Percentiles rank a stretch among this genome's conserved stretches.
These are phyloP conservation scores for Chaetura pelagica DNA, from an alignment of 2,113 vertebrate species.

Conservation along the genomic window DNA sequence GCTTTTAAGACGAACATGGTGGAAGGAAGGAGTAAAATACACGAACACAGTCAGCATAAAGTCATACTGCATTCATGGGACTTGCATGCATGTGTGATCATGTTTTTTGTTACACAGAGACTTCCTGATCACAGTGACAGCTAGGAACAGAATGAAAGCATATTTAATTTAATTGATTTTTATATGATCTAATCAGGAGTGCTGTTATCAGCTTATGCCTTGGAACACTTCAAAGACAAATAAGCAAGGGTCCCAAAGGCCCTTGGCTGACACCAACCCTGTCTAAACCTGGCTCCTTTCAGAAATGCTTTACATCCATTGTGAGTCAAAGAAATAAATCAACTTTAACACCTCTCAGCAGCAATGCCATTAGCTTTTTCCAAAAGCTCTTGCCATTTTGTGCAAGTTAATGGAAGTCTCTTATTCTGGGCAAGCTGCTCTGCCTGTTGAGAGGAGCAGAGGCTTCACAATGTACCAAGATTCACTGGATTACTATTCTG, in stretches of 20 bases:
- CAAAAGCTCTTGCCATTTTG: neutral
- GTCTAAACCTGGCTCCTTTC: constrained; percentile 30
- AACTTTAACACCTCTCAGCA: neutral
- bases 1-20: neutral
- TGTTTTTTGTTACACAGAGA: neutral
- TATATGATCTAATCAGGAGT: constrained; percentile 14
- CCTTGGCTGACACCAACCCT: constrained; percentile 31
- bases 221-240: constrained; percentile 26
- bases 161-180: neutral
- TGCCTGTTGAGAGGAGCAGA: neutral
- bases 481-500: neutral
- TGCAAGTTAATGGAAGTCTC: constrained; percentile 1
- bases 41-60: neutral
- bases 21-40: constrained; percentile 25
- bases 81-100: neutral
- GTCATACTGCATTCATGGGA: neutral
- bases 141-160: neutral
- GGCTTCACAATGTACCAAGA: neutral
- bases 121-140: neutral
- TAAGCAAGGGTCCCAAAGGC: constrained; percentile 23
- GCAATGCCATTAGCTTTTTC: neutral
- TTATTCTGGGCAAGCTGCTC: neutral
- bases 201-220: neutral
- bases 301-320: neutral
- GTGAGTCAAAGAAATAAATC: constrained; percentile 32